These are phyloP conservation scores for Ornithoptera priamus DNA, from an alignment of 2,888 invertebrate species.

Conservation along the genomic window DNA sequence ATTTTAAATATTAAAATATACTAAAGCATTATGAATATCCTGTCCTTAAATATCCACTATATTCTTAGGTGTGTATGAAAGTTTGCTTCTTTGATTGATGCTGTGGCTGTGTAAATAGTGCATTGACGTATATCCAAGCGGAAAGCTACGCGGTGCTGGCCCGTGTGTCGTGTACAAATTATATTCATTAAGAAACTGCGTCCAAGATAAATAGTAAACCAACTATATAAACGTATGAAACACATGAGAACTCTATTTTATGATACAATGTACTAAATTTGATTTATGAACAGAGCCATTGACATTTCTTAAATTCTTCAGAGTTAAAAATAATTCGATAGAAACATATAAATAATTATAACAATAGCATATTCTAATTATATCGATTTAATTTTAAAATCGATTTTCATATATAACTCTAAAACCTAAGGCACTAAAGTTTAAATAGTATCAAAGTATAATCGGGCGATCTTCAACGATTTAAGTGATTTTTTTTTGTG, in stretches of 20 bases:
- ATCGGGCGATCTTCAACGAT: conserved; percentile 29
- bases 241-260: conserved; percentile 37
- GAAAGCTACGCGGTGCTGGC: conserved; percentile 36
- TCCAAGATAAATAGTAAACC: conserved; percentile 27
- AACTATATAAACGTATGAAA: conserved; percentile 16
- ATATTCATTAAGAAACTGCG: conserved; percentile 29
- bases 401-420: too few relatives aligned
- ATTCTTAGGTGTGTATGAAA: conserved; percentile 28
- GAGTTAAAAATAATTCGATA: too few relatives aligned
- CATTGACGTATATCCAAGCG: conserved; percentile 37
- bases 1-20: too few relatives aligned
- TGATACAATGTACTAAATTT: conserved; percentile 38
- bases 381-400: too few relatives aligned
- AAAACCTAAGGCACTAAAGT: too few relatives aligned
- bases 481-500: conserved; percentile 53
- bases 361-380: too few relatives aligned
- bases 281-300: background rate
- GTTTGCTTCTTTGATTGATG: conserved; percentile 42
- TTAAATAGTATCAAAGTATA: too few relatives aligned
- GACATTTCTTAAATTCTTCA: background rate
- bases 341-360: too few relatives aligned
- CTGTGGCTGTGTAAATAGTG: conserved; percentile 43
- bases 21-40: too few relatives aligned
- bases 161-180: conserved; percentile 38
- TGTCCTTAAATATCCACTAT: background rate